Percentiles rank a stretch among this genome's conserved stretches.
These are phyloP conservation scores for Cordilura impudica DNA, from an alignment of 2,888 invertebrate species.

Conservation along the genomic window DNA sequence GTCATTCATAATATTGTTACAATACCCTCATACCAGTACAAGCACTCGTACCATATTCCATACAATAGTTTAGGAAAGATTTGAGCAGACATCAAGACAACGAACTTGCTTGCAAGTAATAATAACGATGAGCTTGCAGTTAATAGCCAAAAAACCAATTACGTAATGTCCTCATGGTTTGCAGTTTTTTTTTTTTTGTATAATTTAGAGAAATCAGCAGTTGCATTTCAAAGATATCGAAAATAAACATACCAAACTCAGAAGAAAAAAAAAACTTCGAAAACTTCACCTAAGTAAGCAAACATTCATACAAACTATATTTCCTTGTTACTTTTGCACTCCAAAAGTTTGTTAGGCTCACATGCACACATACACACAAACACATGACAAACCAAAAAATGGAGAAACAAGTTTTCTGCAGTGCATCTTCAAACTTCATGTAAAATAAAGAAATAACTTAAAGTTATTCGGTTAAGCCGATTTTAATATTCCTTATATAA, in stretches of 20 bases:
- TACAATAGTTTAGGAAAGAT: not conserved
- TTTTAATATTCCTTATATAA: not conserved
- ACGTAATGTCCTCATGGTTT: slow-evolving; percentile 53
- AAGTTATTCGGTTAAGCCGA: not conserved
- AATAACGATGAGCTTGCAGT: slow-evolving; percentile 43
- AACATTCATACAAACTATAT: not conserved
- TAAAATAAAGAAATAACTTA: not conserved
- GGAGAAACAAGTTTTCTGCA: not conserved
- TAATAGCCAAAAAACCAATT: slow-evolving; percentile 25
- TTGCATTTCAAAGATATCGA: slow-evolving; percentile 31
- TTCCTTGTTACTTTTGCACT: slow-evolving; percentile 1
- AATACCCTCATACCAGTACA: not conserved
- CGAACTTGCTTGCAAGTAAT: not conserved
- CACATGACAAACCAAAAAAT: not conserved
- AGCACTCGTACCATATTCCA: not conserved
- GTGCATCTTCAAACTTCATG: not conserved
- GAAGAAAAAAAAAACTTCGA: not conserved
- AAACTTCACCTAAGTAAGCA: not conserved
- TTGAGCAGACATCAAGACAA: not conserved
- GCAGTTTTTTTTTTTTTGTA: slow-evolving; percentile 16
- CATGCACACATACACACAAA: too few species aligned
- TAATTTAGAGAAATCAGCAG: slow-evolving; percentile 25
- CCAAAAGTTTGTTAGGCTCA: not conserved
- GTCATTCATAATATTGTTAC: not conserved
- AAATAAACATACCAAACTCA: slow-evolving; percentile 7